Evolutionary conservation across 2,797 vertebrate species (phyloP).

Genomic region (Cygnus olor): DNA sequence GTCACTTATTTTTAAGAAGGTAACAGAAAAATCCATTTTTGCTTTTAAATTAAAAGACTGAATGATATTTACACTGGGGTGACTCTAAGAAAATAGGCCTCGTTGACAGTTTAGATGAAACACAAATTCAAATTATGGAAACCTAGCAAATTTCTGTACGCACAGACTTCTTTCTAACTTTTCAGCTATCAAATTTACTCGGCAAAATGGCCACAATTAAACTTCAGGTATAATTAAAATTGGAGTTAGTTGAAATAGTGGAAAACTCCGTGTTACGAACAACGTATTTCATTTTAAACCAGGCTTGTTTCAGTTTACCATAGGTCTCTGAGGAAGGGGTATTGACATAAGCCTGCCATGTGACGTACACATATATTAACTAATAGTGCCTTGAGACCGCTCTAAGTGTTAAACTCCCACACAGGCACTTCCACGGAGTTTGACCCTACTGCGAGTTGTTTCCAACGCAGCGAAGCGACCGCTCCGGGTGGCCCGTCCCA

Average conservation of each 20-base stretch:
- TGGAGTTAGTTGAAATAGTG: not conserved
- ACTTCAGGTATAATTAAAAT: not conserved
- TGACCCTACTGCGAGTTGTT: rapidly evolving
- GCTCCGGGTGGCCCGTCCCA: rapidly evolving
- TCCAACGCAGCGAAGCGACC: rapidly evolving
- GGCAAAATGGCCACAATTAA: not conserved
- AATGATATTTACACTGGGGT: not conserved
- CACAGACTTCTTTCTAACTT: not conserved
- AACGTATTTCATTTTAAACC: not conserved
- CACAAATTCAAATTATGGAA: not conserved
- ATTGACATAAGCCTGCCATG: not conserved
- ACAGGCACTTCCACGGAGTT: no score
- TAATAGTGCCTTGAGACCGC: not conserved
- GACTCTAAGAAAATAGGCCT: not conserved
- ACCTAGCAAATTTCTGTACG: not conserved
- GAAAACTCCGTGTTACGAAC: not conserved
- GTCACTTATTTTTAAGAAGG: not conserved
- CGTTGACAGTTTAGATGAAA: not conserved
- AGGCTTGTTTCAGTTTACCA: not conserved
- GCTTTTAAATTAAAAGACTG: not conserved
- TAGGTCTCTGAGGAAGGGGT: no score
- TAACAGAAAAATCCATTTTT: not conserved
- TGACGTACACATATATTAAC: not conserved
- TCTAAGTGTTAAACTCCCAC: not conserved
- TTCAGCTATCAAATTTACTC: not conserved